Evolutionary conservation across 1,140 invertebrate species (phyloP).

Genomic region (Bactericera cockerelli): DNA sequence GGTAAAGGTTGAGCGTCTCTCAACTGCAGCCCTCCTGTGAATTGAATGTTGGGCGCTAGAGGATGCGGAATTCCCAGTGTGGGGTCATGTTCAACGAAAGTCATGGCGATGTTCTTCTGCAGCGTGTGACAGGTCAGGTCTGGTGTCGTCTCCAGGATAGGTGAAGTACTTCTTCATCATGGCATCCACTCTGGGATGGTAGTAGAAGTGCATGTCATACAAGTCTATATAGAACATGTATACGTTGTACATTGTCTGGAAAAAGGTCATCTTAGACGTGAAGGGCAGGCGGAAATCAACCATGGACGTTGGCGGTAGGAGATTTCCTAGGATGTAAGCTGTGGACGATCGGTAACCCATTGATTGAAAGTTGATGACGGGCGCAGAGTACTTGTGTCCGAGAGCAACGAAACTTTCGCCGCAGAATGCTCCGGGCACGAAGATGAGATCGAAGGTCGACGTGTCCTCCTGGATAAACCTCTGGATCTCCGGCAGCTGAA

Average conservation of each 20-base stretch:
- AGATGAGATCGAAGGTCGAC: not conserved
- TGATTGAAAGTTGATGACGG: slow-evolving; percentile 10
- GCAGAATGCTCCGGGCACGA: slow-evolving; percentile 13
- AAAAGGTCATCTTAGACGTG: slow-evolving; percentile 35
- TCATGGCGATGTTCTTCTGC: slow-evolving; percentile 17
- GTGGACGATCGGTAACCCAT: not conserved
- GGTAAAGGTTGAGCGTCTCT: slow-evolving; percentile 23
- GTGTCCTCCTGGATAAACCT: not conserved
- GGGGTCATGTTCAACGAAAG: slow-evolving; percentile 24
- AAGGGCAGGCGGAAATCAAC: slow-evolving; percentile 16
- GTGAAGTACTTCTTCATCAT: slow-evolving; percentile 18
- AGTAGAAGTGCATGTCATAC: slow-evolving; percentile 12
- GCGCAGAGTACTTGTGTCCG: slow-evolving; percentile 19
- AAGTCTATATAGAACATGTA: not conserved
- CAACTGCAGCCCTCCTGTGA: slow-evolving; percentile 44
- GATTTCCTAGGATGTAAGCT: not conserved
- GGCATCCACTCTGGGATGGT: slow-evolving; percentile 20
- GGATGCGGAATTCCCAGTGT: slow-evolving; percentile 27
- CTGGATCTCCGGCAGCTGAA: not conserved
- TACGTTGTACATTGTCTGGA: slow-evolving; percentile 30
- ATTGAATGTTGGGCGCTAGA: slow-evolving; percentile 33
- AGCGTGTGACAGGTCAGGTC: slow-evolving; percentile 20
- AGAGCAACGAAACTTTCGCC: slow-evolving; percentile 10
- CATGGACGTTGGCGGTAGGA: not conserved
- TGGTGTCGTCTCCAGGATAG: slow-evolving; percentile 18